Base-by-base conservation (phyloP, 1,140 invertebrate species). In the Prorops nasuta region DNA sequence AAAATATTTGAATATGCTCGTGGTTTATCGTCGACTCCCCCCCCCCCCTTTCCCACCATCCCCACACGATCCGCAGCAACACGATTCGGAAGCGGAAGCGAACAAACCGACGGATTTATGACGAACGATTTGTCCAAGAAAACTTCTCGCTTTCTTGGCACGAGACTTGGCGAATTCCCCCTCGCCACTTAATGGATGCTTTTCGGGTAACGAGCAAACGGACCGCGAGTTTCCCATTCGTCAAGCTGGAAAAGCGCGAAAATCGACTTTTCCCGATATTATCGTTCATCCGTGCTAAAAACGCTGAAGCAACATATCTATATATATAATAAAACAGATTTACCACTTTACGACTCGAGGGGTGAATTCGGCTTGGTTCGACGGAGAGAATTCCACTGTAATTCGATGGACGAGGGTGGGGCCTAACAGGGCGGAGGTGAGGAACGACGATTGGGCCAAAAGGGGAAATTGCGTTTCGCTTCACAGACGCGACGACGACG, bases 171-270 rank as follows among this genome's bases (percentile, higher is more conserved):
- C n/a, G n/a, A 36, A 34, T 24, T 43, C 45, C 43, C 31, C 35
- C 21, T 9, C 2, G 14, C 38, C 34, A 3, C 36, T 54, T 72
- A 72, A 70, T 69, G 64, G 61, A 58, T 52, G 56, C 58, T 59
- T 55, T 57, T 60, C 59, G 60, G 67, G 66, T 72, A 69, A 72
- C 51, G 66, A 71, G 63, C 54, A 63, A 67, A 64, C 56, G 62
- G n/a, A n/a, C n/a, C n/a, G n/a, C n/a, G n/a, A n/a, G n/a, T n/a
- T n/a, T n/a, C n/a, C n/a, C n/a, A n/a, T n/a, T n/a, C n/a, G n/a
- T n/a, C n/a, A n/a, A n/a, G n/a, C n/a, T n/a, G n/a, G n/a, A n/a
- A n/a, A n/a, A n/a, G n/a, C n/a, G n/a, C n/a, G n/a, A n/a, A n/a
- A n/a, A n/a, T n/a, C n/a, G n/a, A n/a, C n/a, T n/a, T n/a, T n/a